phyloP scores from a whole-genome alignment of 2,888 invertebrate species.

The Aporophyla nigra region DNA sequence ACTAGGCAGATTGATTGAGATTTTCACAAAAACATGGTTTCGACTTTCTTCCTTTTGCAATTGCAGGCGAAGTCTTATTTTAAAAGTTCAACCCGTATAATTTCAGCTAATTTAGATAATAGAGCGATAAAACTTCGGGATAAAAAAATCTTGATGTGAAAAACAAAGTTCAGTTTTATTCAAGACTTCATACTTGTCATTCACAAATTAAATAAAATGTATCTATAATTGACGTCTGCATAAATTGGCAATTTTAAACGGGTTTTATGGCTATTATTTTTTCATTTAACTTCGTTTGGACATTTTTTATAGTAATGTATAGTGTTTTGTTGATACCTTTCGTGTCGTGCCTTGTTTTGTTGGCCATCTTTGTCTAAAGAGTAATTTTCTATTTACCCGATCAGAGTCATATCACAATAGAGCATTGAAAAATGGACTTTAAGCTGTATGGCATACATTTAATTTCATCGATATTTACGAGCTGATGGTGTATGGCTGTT shows the following conservation, averaged over 20 bases:
- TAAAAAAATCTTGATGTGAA: not conserved
- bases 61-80: not conserved
- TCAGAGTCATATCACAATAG: not conserved
- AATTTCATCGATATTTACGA: not conserved
- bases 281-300: not conserved
- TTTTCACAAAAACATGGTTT: not conserved
- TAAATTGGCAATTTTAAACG: constrained; percentile 5
- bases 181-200: constrained; percentile 6
- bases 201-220: constrained; percentile 11
- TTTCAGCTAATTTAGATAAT: not conserved
- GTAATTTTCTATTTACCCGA: not conserved
- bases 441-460: not conserved
- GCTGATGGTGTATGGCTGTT: not conserved
- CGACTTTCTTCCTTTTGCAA: not conserved
- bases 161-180: constrained; percentile 6
- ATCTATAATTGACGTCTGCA: constrained; percentile 6
- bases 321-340: not conserved
- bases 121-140: not conserved
- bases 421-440: not conserved
- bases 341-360: not conserved
- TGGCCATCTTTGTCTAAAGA: not conserved
- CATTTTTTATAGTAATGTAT: not conserved
- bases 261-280: not conserved
- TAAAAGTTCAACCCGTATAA: not conserved
- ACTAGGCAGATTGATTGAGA: too few species aligned